phyloP scores from a whole-genome alignment of 2,797 vertebrate genomes.

The Vultur gryphus region DNA sequence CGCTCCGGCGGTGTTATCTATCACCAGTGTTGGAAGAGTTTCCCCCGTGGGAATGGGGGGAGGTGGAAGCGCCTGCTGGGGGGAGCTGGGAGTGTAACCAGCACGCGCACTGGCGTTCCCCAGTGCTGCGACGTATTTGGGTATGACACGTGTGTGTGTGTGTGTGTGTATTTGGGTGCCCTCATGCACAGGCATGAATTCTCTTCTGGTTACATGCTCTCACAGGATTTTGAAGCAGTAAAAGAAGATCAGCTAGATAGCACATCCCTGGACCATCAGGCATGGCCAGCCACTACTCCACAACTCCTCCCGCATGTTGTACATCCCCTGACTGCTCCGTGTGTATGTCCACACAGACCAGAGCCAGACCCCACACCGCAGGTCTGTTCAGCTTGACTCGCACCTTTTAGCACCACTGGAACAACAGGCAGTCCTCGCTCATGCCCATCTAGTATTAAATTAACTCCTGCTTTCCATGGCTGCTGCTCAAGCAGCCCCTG shows the following conservation, averaged over 20 bases:
- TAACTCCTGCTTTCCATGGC: not conserved
- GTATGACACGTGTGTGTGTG: not conserved
- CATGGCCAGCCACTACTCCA: not conserved
- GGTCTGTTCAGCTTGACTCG: not conserved
- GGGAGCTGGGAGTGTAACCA: not conserved
- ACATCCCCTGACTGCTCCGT: not conserved
- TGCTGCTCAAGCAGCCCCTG: not conserved
- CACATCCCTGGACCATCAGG: not conserved
- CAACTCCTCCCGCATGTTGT: not conserved
- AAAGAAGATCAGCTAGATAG: not conserved
- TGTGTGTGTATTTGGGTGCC: conserved; percentile 15
- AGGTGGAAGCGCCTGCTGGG: not conserved
- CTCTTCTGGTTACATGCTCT: not conserved
- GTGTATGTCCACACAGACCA: rapidly evolving
- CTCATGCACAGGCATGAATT: not conserved
- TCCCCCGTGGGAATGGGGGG: not conserved
- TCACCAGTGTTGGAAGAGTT: not conserved
- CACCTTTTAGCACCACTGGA: not conserved
- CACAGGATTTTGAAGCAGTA: not conserved
- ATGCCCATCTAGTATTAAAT: not conserved
- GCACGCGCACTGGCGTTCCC: not conserved
- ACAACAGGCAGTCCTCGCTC: not conserved
- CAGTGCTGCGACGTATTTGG: not conserved
- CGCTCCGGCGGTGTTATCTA: rapidly evolving
- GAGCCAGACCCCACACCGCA: not conserved